A percentile compares a stretch with the other conserved stretches of the same genome.
Evolutionary conservation across 2,888 invertebrate genomes (phyloP).

Genomic region (Agonopterix alstromeriana): DNA sequence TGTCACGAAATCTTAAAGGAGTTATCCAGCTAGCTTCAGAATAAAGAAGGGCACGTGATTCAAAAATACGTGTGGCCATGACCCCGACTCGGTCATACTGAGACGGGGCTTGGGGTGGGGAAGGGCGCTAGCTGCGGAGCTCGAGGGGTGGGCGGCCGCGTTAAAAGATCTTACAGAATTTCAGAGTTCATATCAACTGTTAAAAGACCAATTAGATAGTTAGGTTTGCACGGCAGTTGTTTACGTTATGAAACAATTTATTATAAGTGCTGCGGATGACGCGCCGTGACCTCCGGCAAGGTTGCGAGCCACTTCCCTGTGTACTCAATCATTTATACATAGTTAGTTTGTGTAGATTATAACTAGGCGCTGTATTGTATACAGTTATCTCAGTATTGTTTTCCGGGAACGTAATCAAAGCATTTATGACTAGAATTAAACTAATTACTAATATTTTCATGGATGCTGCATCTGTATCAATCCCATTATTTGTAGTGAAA

Average conservation of each 20-base stretch:
- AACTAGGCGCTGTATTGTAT: slow-evolving; percentile 24
- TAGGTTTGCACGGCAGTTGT: slow-evolving; percentile 34
- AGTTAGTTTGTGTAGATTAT: slow-evolving; percentile 4
- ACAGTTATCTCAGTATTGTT: slow-evolving; percentile 24
- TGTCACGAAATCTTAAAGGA: no score
- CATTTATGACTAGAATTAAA: slow-evolving; percentile 22
- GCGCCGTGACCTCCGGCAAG: slow-evolving; percentile 69
- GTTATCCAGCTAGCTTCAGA: not conserved
- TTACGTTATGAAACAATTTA: slow-evolving; percentile 60
- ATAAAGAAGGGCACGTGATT: slow-evolving; percentile 32
- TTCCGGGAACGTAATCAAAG: slow-evolving; percentile 47
- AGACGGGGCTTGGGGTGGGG: slow-evolving; percentile 16
- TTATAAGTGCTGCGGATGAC: slow-evolving; percentile 54
- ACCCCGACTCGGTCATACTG: slow-evolving; percentile 61
- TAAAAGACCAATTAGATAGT: slow-evolving; percentile 26
- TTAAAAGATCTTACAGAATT: slow-evolving; percentile 28
- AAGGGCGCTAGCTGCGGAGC: slow-evolving; percentile 15
- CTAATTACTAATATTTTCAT: no score
- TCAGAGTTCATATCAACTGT: slow-evolving; percentile 25
- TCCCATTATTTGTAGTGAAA: no score
- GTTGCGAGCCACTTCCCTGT: slow-evolving; percentile 66
- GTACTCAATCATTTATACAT: slow-evolving; percentile 38
- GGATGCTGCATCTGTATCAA: no score
- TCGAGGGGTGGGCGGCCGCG: slow-evolving; percentile 13
- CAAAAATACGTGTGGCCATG: slow-evolving; percentile 61